Base-by-base conservation (phyloP, 1,140 invertebrate genomes). In the Caerostris darwini region DNA sequence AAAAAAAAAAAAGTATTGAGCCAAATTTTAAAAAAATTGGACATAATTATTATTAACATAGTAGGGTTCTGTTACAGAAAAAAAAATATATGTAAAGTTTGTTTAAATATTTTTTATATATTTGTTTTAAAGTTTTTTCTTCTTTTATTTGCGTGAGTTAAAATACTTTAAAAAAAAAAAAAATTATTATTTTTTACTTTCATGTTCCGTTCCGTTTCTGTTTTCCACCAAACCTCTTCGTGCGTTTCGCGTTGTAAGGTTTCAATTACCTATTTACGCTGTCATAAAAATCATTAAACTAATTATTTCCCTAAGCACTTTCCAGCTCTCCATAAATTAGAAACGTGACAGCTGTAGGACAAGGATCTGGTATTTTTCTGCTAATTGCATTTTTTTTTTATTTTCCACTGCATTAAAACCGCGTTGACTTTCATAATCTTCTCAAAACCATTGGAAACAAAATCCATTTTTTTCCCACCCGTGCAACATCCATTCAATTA, bases 271-370 rank as follows among this genome's bases (percentile, higher is more conserved):
- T 58, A 50, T 81, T 56, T 56, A 77, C 34, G 50, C 34, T 77
- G 71, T 77, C 90, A 81, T 8, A 90, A 90, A 90, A 58, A 61
- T 81, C 69, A 90, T 90, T 81, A 90, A 90, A 50, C 56, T 90
- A 81, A 90, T 90, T 90, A 90, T 69, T 90, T 71, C 6, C 17
- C 10, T 34, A 90, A 69, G 50, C 69, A 56, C 54, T 61, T 85
- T 91, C 57, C 3, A 54, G 14, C 89, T 58, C 17, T 92, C 56
- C 77, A 83, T 83, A 83, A 92, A 92, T 64, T 92, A 83, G 90
- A 92, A 92, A 92, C 90, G 90, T 82, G 81, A 92, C 90, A 92
- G 59, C 58, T 77, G 17, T 17, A 7, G 81, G 64, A 19, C 50
- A 81, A 34, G 17, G 19, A 81, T 81, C 56, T 54, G 19, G 12